These are phyloP conservation scores for Lanistes nyassanus DNA, from an alignment of 1,140 invertebrate species.

Conservation along the genomic window DNA sequence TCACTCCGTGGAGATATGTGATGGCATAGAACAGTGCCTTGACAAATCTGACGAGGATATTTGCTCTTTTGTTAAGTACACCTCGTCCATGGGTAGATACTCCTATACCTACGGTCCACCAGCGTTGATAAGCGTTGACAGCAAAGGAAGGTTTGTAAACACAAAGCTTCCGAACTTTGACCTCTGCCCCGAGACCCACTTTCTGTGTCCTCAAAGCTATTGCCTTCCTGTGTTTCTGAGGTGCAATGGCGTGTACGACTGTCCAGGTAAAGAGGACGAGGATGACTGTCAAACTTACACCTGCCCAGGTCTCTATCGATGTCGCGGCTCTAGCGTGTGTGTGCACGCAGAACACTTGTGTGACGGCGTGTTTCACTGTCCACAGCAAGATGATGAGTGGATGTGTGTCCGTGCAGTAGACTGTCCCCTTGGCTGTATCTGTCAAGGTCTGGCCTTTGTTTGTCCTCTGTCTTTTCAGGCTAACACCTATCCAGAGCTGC, in stretches of 20 bases:
- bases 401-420: conserved; percentile 52
- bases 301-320: conserved; percentile 27
- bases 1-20: not conserved
- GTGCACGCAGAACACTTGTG: conserved; percentile 12
- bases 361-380: conserved; percentile 24
- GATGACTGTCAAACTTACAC: not conserved
- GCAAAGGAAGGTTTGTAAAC: not conserved
- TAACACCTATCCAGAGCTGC: not conserved
- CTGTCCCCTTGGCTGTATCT: conserved; percentile 37
- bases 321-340: conserved; percentile 14
- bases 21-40: not conserved
- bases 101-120: not conserved
- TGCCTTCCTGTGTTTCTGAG: not conserved
- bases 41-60: not conserved
- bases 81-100: not conserved
- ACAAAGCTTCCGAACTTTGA: not conserved
- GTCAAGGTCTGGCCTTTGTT: conserved; percentile 13
- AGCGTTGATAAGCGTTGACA: not conserved
- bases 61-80: not conserved
- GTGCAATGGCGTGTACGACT: conserved; percentile 15
- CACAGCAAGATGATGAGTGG: conserved; percentile 25
- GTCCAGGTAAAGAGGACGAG: conserved; percentile 9
- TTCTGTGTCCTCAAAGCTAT: not conserved
- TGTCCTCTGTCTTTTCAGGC: conserved; percentile 7
- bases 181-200: conserved; percentile 10